Conservation (phyloP, 2,113 vertebrate species). For the Dinomys branickii region DNA sequence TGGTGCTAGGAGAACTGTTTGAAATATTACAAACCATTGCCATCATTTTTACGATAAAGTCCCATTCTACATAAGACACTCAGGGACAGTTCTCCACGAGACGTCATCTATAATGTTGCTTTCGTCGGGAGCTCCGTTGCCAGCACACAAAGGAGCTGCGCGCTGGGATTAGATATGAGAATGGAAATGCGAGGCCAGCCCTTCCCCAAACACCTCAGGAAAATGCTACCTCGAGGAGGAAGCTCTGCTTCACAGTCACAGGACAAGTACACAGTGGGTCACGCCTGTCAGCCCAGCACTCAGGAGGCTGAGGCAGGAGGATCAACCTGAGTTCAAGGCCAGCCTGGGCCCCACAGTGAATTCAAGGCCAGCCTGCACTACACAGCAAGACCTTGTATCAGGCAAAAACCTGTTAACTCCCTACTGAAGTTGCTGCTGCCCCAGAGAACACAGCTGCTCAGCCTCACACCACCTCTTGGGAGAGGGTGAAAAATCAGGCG, state of each 20-base stretch:
- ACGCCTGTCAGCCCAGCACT: background rate
- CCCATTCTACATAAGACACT: slow-evolving; percentile 39
- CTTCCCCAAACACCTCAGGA: slow-evolving; percentile 16
- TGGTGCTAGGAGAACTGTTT: slow-evolving; percentile 52
- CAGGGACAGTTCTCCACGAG: slow-evolving; percentile 58
- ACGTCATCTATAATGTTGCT: slow-evolving; percentile 20
- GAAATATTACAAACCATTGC: slow-evolving; percentile 54
- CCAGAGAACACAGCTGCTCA: background rate
- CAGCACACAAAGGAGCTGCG: slow-evolving; percentile 29
- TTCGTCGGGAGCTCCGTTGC: slow-evolving; percentile 46
- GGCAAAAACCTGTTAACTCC: background rate
- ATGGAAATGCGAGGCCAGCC: background rate
- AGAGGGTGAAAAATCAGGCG: background rate
- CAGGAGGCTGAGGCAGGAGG: background rate
- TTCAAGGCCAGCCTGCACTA: background rate
- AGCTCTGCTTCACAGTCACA: background rate
- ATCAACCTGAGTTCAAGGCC: background rate
- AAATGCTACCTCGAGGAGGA: background rate
- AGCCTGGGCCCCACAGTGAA: background rate
- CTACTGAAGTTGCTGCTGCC: background rate
- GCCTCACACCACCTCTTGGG: background rate
- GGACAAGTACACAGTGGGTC: background rate
- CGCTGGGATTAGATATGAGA: slow-evolving; percentile 11
- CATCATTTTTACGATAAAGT: slow-evolving; percentile 69
- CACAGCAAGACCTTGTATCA: background rate